Conservation (phyloP, 2,888 invertebrate genomes). For the Zhuqinia jingwanae region DNA sequence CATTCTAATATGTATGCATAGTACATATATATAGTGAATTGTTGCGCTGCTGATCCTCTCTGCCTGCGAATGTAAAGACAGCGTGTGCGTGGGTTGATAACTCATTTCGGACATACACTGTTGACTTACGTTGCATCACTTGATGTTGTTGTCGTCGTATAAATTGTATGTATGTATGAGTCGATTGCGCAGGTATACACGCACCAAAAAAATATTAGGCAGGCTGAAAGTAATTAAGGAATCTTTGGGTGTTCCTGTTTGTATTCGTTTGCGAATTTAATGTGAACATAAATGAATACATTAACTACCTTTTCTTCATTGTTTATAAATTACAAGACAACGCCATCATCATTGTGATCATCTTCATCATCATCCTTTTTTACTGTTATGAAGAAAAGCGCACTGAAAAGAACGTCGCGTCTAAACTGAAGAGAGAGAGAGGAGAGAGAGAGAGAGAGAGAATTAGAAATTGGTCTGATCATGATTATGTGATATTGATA, state of each 20-base stretch:
- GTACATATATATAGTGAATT: no score
- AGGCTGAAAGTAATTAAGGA: conserved; percentile 66
- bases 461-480: background rate
- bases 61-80: no score
- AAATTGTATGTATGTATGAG: no score
- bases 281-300: conserved; percentile 55
- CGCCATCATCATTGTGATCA: conserved; percentile 1
- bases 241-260: conserved; percentile 65
- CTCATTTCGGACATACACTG: no score
- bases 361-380: conserved; percentile 33
- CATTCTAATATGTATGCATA: no score
- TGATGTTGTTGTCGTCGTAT: no score
- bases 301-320: conserved; percentile 50
- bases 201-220: conserved; percentile 11
- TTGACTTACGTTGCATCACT: no score
- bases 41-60: no score
- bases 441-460: background rate
- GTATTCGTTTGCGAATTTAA: conserved; percentile 60
- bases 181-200: no score
- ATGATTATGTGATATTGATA: no score
- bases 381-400: background rate
- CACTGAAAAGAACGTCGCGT: background rate
- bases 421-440: background rate
- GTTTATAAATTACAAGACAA: conserved; percentile 67
- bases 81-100: no score